phyloP scores from a whole-genome alignment of 2,113 vertebrate genomes.

The Astur gentilis region DNA sequence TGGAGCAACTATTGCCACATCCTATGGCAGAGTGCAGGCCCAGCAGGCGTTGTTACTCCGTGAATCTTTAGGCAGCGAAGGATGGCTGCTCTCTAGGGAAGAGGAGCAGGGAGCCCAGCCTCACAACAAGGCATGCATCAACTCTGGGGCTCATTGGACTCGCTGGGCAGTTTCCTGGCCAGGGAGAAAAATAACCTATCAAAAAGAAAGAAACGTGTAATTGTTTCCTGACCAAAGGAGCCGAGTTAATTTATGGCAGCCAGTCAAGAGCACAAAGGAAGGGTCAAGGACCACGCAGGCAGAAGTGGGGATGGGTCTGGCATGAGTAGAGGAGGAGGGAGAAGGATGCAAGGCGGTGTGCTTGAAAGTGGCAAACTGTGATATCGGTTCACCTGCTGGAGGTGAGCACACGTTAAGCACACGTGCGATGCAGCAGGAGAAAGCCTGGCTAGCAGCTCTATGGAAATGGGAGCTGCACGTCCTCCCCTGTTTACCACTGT shows the following conservation, averaged over 20 bases:
- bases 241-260: neutral
- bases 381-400: neutral
- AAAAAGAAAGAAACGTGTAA: neutral
- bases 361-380: neutral
- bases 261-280: neutral
- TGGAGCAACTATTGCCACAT: neutral
- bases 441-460: neutral
- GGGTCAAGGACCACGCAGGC: neutral
- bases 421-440: neutral
- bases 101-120: neutral
- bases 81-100: neutral
- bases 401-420: neutral
- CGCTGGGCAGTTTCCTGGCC: neutral
- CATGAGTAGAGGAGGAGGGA: neutral
- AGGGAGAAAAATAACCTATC: neutral
- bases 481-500: neutral
- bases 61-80: neutral
- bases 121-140: neutral
- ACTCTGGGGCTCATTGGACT: neutral
- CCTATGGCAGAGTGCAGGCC: neutral
- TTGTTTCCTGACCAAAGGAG: neutral
- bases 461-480: neutral
- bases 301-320: neutral
- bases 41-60: neutral
- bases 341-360: neutral